phyloP scores from a whole-genome alignment of 2,888 invertebrate species.

The Doris montereyensis region DNA sequence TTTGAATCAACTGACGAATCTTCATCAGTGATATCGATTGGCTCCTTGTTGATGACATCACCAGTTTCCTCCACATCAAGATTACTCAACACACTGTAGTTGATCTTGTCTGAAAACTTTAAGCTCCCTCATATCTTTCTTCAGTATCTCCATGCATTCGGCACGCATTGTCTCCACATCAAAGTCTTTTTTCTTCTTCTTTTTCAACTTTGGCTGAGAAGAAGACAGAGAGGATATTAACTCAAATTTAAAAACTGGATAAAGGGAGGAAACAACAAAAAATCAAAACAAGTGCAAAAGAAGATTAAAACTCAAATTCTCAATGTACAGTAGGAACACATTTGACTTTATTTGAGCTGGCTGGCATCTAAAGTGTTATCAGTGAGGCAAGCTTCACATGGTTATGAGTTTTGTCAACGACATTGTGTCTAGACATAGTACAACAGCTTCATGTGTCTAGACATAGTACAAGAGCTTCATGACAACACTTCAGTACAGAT shows the following conservation, averaged over 20 bases:
- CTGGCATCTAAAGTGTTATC: too few species aligned
- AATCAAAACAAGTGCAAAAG: background rate
- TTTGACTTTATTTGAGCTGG: too few species aligned
- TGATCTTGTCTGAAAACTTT: constrained; percentile 96
- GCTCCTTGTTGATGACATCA: background rate
- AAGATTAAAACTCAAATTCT: background rate
- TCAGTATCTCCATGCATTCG: constrained; percentile 88
- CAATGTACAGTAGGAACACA: too few species aligned
- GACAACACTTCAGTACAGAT: too few species aligned
- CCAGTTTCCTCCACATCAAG: constrained; percentile 71
- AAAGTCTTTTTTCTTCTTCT: constrained; percentile 48
- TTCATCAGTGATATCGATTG: constrained; percentile 24
- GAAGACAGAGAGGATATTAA: background rate
- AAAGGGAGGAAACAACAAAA: background rate
- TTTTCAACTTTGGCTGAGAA: constrained; percentile 34
- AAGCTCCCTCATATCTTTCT: constrained; percentile 96
- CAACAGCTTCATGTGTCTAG: too few species aligned
- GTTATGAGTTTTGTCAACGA: too few species aligned
- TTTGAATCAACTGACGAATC: too few species aligned
- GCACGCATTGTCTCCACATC: constrained; percentile 62
- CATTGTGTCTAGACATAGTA: too few species aligned
- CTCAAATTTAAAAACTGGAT: constrained; percentile 3
- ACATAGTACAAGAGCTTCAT: too few species aligned
- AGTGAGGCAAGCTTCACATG: background rate
- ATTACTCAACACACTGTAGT: constrained; percentile 95